These are phyloP conservation scores for Apaloderma vittatum DNA, from an alignment of 2,113 vertebrate genomes.

Conservation along the genomic window DNA sequence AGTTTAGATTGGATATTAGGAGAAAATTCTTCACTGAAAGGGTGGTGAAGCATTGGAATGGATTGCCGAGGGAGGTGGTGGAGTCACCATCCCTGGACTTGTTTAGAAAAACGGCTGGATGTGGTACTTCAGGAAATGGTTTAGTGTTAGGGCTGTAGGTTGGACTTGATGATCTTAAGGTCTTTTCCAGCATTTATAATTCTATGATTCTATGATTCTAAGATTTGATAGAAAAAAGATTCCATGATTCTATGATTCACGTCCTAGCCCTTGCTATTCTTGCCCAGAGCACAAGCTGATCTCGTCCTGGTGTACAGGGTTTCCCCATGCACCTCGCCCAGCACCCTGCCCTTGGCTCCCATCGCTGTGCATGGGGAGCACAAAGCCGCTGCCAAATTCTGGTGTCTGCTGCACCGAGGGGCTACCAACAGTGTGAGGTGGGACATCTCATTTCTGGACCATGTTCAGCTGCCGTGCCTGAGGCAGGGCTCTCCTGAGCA, in stretches of 20 bases:
- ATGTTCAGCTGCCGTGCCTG: rapidly evolving
- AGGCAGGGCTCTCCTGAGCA: neutral
- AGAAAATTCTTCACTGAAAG: too few relatives aligned
- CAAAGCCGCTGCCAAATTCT: neutral
- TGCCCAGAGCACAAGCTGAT: neutral
- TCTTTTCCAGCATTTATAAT: too few relatives aligned
- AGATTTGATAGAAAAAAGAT: too few relatives aligned
- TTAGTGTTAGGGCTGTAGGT: too few relatives aligned
- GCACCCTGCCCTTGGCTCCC: rapidly evolving
- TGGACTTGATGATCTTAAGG: too few relatives aligned
- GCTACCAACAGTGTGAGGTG: rapidly evolving
- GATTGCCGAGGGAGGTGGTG: too few relatives aligned
- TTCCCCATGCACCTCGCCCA: rapidly evolving
- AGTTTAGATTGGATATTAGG: too few relatives aligned
- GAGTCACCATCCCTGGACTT: too few relatives aligned
- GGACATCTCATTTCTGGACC: neutral
- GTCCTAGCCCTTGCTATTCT: neutral
- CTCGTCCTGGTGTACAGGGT: rapidly evolving
- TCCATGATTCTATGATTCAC: neutral
- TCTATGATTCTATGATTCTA: too few relatives aligned
- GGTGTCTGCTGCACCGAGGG: neutral
- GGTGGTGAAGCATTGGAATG: too few relatives aligned
- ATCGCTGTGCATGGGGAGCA: rapidly evolving
- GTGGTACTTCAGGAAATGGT: too few relatives aligned
- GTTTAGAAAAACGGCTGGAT: too few relatives aligned